Conservation (phyloP, 2,888 invertebrate genomes). For the Parnassius smintheus region DNA sequence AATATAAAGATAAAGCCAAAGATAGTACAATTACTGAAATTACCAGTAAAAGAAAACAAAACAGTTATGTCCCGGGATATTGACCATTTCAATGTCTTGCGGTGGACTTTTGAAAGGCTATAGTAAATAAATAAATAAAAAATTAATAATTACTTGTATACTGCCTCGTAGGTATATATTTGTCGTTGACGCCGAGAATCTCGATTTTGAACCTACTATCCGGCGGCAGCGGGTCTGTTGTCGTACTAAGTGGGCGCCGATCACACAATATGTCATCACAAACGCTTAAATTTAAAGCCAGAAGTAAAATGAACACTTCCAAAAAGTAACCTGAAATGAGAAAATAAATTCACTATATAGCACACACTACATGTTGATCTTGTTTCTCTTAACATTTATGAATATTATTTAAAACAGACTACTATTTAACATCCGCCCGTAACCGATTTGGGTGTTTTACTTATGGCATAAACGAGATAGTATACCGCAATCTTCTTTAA, state of each 20-base stretch:
- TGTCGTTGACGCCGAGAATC: slow-evolving; percentile 45
- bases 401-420: too few relatives aligned
- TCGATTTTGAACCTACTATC: slow-evolving; percentile 65
- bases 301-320: slow-evolving; percentile 14
- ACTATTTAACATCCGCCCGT: too few relatives aligned
- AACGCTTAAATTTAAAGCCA: slow-evolving; percentile 32
- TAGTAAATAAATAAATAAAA: neutral
- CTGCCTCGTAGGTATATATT: slow-evolving; percentile 48
- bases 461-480: too few relatives aligned
- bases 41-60: too few relatives aligned
- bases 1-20: too few relatives aligned
- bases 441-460: too few relatives aligned
- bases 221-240: slow-evolving; percentile 57
- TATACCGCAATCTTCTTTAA: too few relatives aligned
- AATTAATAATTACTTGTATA: slow-evolving; percentile 51
- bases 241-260: slow-evolving; percentile 56
- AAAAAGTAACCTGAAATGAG: slow-evolving; percentile 22
- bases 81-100: neutral
- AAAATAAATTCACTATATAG: slow-evolving; percentile 2
- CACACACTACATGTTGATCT: too few relatives aligned
- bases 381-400: too few relatives aligned
- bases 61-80: neutral
- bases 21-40: too few relatives aligned
- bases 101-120: too few relatives aligned
- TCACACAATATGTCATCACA: slow-evolving; percentile 50